Conservation (phyloP, 2,888 invertebrate genomes). For the Steromphala cineraria region DNA sequence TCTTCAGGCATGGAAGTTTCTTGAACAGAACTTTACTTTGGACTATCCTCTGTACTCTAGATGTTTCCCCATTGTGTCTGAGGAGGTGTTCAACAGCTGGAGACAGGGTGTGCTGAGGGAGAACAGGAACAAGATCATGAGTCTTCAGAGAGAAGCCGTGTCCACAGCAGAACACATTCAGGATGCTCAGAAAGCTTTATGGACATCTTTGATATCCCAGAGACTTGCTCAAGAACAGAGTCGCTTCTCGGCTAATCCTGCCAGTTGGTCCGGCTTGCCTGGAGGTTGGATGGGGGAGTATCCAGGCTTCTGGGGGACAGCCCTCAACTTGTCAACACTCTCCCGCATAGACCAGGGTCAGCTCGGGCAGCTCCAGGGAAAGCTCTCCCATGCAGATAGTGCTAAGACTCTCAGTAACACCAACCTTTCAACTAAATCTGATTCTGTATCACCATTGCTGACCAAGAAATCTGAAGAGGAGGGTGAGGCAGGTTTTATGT, state of each 20-base stretch:
- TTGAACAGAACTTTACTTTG: constrained; percentile 1
- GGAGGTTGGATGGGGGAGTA: neutral
- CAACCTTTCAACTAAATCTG: neutral
- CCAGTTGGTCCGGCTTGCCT: neutral
- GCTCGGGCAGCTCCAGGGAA: neutral
- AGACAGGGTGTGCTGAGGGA: constrained; percentile 13
- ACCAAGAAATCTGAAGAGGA: neutral
- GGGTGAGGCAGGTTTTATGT: neutral
- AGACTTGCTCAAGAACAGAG: constrained; percentile 1
- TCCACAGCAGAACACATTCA: constrained; percentile 5
- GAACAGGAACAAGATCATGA: neutral
- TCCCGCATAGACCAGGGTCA: neutral
- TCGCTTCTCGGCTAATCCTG: neutral
- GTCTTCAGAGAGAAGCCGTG: neutral
- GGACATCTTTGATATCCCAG: constrained; percentile 13
- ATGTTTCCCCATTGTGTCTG: constrained; percentile 27
- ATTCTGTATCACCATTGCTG: neutral
- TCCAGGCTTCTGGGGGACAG: constrained; percentile 15
- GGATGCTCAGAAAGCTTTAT: constrained; percentile 1
- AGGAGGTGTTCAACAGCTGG: constrained; percentile 32
- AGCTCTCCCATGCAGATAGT: neutral
- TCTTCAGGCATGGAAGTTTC: constrained; percentile 21
- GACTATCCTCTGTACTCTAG: constrained; percentile 16
- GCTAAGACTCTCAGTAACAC: neutral
- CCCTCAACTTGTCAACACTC: neutral